Percentiles rank a stretch among this genome's conserved stretches.
phyloP scores from a whole-genome alignment of 1,140 invertebrate species.

The Sipha flava region DNA sequence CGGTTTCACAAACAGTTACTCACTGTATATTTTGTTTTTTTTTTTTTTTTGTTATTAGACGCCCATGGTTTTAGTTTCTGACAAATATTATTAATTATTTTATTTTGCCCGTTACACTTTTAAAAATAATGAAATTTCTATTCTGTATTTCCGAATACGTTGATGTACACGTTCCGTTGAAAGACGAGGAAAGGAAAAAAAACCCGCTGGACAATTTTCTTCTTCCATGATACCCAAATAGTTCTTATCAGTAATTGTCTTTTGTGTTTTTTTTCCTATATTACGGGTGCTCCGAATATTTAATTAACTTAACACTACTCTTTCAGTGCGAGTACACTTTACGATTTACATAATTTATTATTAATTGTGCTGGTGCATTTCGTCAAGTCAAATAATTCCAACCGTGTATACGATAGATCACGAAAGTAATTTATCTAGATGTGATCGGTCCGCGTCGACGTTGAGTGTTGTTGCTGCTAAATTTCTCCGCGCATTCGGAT shows the following conservation, averaged over 20 bases:
- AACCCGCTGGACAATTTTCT: not conserved
- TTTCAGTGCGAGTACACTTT: not conserved
- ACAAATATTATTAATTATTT: too few relatives aligned
- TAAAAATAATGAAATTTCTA: too few relatives aligned
- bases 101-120: too few relatives aligned
- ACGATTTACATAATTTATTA: not conserved
- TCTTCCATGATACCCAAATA: constrained; percentile 11
- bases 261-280: constrained; percentile 1
- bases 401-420: not conserved
- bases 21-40: too few relatives aligned
- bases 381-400: not conserved
- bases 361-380: not conserved
- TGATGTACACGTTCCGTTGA: not conserved
- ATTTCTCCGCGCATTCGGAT: not conserved
- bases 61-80: too few relatives aligned
- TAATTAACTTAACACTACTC: not conserved
- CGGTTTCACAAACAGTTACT: not conserved
- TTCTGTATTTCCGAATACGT: too few relatives aligned
- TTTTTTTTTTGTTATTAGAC: too few relatives aligned
- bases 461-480: not conserved
- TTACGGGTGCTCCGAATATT: constrained; percentile 10
- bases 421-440: not conserved
- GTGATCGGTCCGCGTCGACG: not conserved
- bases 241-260: constrained; percentile 13
- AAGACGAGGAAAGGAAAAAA: not conserved